phyloP scores from a whole-genome alignment of 2,888 invertebrate genomes.

The Eulithis testata region DNA sequence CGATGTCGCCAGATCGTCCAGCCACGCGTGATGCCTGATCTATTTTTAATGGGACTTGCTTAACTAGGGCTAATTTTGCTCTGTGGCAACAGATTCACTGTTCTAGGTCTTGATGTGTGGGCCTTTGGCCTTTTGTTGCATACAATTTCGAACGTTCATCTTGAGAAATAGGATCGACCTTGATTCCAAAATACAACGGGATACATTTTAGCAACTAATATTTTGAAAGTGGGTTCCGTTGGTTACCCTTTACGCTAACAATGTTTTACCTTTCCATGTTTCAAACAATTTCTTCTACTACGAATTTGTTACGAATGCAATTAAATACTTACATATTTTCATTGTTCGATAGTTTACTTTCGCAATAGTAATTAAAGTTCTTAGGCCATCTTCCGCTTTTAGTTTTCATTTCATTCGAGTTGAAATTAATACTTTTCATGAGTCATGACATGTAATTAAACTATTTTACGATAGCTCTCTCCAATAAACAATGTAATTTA shows the following conservation, averaged over 20 bases:
- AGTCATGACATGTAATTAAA: background rate
- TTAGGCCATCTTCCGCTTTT: background rate
- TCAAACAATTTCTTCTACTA: too few species aligned
- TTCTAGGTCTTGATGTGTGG: constrained; percentile 7
- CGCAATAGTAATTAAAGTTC: background rate
- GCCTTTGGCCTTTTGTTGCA: background rate
- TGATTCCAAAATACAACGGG: too few species aligned
- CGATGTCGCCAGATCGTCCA: constrained; percentile 55
- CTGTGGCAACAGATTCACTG: constrained; percentile 18
- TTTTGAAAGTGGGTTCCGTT: too few species aligned
- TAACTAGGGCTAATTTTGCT: constrained; percentile 31
- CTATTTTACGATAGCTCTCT: background rate
- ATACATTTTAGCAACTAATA: too few species aligned
- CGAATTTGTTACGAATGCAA: background rate
- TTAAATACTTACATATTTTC: background rate
- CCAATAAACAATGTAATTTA: background rate
- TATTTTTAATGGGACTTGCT: constrained; percentile 39
- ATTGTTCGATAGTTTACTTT: background rate
- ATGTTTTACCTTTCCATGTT: too few species aligned
- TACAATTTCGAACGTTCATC: background rate
- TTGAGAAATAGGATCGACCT: too few species aligned
- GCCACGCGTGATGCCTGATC: constrained; percentile 51
- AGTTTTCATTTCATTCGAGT: background rate
- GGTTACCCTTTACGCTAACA: too few species aligned
- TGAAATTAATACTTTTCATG: background rate